phyloP scores from a whole-genome alignment of 2,888 invertebrate species.

The Drosophila rubida region DNA sequence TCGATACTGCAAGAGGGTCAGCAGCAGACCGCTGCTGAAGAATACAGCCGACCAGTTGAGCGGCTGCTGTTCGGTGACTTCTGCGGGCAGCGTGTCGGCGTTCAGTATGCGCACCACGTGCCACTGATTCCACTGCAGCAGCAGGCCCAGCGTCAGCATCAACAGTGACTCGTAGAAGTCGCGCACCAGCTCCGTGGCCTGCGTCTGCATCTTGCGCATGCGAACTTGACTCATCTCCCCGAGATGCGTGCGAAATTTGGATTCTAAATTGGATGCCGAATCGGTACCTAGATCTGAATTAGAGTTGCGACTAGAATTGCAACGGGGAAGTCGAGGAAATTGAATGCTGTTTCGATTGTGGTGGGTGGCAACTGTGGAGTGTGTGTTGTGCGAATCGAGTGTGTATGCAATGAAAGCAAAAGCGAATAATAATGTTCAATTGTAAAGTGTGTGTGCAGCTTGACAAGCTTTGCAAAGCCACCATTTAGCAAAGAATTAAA shows the following conservation, averaged over 20 bases:
- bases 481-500: too few relatives aligned
- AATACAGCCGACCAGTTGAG: conserved; percentile 35
- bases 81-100: conserved; percentile 11
- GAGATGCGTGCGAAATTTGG: conserved; percentile 13
- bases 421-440: not conserved
- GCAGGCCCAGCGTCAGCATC: conserved; percentile 26
- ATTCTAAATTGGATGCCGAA: too few relatives aligned
- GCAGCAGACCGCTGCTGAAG: conserved; percentile 35
- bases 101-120: conserved; percentile 28
- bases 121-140: conserved; percentile 55
- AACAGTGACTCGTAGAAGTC: conserved; percentile 53
- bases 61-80: conserved; percentile 7
- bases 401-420: too few relatives aligned
- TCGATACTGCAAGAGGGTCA: conserved; percentile 37
- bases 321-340: too few relatives aligned
- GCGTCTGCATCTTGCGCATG: conserved; percentile 7
- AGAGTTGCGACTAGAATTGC: too few relatives aligned
- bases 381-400: too few relatives aligned
- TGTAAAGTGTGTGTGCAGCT: not conserved
- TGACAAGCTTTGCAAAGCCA: too few relatives aligned
- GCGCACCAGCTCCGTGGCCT: conserved; percentile 28
- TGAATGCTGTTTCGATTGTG: not conserved
- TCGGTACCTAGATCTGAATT: too few relatives aligned
- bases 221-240: conserved; percentile 23
- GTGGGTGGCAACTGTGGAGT: not conserved